phyloP scores from a whole-genome alignment of 2,113 vertebrate species.

The Peromyscus californicus region DNA sequence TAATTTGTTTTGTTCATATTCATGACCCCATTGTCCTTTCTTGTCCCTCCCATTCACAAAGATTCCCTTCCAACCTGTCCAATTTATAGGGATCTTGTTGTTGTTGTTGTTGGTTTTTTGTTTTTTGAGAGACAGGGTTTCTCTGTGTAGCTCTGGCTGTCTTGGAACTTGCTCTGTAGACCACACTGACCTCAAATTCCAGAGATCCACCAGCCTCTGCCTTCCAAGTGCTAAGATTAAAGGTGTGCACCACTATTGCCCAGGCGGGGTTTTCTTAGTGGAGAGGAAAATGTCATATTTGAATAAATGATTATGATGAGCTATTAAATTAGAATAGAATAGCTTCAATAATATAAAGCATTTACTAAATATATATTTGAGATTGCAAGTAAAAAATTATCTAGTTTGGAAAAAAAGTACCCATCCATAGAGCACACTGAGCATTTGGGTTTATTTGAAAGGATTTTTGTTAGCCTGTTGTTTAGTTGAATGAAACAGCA shows the following conservation, averaged over 20 bases:
- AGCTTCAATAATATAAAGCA: not conserved
- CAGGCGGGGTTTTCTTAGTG: not conserved
- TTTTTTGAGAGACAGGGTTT: not conserved
- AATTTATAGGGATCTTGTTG: not conserved
- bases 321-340: not conserved
- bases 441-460: conserved; percentile 39
- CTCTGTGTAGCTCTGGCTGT: not conserved
- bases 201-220: not conserved
- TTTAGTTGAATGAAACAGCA: conserved; percentile 16
- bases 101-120: not conserved
- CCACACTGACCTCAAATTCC: not conserved
- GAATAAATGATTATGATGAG: not conserved
- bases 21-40: not conserved
- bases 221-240: not conserved
- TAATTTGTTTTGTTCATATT: not conserved
- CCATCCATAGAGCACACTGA: not conserved
- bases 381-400: not conserved
- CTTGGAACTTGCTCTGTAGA: not conserved
- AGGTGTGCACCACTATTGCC: not conserved
- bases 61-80: not conserved
- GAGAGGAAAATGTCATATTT: not conserved
- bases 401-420: not conserved
- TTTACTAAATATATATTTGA: conserved; percentile 34
- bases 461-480: not conserved
- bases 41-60: not conserved